phyloP scores from a whole-genome alignment of 2,797 vertebrate genomes.

The Molothrus aeneus region DNA sequence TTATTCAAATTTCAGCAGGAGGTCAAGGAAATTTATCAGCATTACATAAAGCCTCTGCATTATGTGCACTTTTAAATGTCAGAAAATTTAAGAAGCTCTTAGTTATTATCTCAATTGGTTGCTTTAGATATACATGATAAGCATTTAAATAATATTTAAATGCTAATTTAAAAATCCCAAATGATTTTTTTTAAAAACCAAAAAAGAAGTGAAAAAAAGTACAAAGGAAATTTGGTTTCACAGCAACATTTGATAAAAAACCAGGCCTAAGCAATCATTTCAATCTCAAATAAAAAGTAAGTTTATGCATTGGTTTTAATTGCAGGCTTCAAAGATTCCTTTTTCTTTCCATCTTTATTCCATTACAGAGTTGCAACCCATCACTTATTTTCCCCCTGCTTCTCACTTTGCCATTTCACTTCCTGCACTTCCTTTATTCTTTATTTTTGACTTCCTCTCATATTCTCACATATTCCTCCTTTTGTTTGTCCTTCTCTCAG shows the following conservation, averaged over 20 bases:
- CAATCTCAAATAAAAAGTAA: not conserved
- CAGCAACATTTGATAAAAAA: not conserved
- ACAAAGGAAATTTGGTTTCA: not conserved
- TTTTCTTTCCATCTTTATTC: not conserved
- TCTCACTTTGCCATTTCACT: not conserved
- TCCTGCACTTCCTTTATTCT: not conserved
- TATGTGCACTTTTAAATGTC: not conserved
- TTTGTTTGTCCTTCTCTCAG: not conserved
- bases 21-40: not conserved
- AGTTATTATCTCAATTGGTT: not conserved
- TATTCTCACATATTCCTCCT: not conserved
- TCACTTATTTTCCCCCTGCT: not conserved
- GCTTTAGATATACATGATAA: not conserved
- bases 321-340: not conserved
- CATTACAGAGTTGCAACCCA: not conserved
- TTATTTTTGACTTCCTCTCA: not conserved
- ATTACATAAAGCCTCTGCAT: not conserved
- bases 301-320: not conserved
- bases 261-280: not conserved
- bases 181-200: not conserved
- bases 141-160: conserved; percentile 16
- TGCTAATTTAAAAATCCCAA: not conserved
- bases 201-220: not conserved
- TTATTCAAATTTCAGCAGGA: conserved; percentile 33
- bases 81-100: conserved; percentile 25